Evolutionary conservation across 1,140 invertebrate genomes (phyloP).

Genomic region (Caenorhabditis brenneri): DNA sequence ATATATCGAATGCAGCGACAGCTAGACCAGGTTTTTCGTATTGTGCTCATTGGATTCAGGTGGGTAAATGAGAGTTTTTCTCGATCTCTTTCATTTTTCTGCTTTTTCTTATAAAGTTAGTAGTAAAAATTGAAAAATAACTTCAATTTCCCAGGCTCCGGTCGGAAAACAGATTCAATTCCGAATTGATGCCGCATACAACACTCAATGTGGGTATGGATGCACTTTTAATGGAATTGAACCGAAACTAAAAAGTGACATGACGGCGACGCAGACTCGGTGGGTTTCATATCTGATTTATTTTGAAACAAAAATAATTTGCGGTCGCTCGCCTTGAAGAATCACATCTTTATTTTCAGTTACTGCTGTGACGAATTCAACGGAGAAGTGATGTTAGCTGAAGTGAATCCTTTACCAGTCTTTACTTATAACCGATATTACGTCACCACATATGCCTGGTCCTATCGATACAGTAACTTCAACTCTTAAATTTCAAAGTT

Average conservation of each 20-base stretch:
- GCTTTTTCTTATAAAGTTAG: no score
- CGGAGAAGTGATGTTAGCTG: background rate
- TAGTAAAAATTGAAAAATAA: no score
- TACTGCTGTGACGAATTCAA: conserved; percentile 42
- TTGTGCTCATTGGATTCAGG: conserved; percentile 44
- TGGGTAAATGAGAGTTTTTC: background rate
- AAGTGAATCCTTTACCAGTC: conserved; percentile 24
- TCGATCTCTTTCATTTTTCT: no score
- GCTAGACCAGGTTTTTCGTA: background rate
- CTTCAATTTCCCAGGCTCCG: no score
- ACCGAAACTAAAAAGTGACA: background rate
- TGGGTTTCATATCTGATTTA: background rate
- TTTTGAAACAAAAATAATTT: no score
- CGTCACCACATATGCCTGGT: background rate
- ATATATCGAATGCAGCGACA: background rate
- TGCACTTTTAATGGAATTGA: conserved; percentile 42
- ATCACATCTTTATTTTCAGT: background rate
- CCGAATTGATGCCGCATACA: background rate
- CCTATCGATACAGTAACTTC: conserved; percentile 22
- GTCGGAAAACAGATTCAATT: conserved; percentile 19
- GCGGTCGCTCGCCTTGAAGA: no score
- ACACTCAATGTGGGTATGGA: conserved; percentile 28
- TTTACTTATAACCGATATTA: conserved; percentile 33
- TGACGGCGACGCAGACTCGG: background rate
- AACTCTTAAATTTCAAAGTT: background rate